phyloP scores from a whole-genome alignment of 1,140 invertebrate species.

The Choristoneura fumiferana region DNA sequence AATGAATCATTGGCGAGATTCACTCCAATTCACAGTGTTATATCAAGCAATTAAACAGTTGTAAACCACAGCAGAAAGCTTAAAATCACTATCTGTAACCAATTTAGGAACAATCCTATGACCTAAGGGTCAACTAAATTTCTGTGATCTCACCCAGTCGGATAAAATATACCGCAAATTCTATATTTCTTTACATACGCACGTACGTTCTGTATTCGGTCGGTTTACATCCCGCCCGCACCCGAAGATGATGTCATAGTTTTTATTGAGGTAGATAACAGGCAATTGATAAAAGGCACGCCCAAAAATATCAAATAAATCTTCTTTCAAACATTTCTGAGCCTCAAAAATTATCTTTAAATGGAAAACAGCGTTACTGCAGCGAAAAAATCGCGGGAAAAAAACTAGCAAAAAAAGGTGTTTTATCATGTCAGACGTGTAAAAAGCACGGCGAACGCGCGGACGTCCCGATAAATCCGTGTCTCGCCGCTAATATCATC shows the following conservation, averaged over 20 bases:
- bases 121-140: conserved; percentile 9
- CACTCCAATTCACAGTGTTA: too few relatives aligned
- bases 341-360: conserved; percentile 36
- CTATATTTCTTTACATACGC: not conserved
- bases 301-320: conserved; percentile 26
- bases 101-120: conserved; percentile 2
- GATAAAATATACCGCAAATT: conserved; percentile 4
- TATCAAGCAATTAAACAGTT: not conserved
- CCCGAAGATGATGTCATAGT: conserved; percentile 27
- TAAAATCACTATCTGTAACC: conserved; percentile 12
- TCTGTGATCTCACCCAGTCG: not conserved
- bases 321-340: not conserved
- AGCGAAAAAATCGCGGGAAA: not conserved
- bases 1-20: too few relatives aligned
- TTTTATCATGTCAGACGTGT: conserved; percentile 7
- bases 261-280: conserved; percentile 21
- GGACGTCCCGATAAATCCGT: conserved; percentile 31
- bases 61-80: not conserved
- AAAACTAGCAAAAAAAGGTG: conserved; percentile 6
- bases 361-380: conserved; percentile 17
- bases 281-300: conserved; percentile 33
- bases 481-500: conserved; percentile 28
- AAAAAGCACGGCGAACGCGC: conserved; percentile 8
- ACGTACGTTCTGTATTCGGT: conserved; percentile 20
- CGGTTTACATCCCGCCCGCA: conserved; percentile 29